These are phyloP conservation scores for Xenopus petersii DNA, from an alignment of 2,797 vertebrate species.

Conservation along the genomic window DNA sequence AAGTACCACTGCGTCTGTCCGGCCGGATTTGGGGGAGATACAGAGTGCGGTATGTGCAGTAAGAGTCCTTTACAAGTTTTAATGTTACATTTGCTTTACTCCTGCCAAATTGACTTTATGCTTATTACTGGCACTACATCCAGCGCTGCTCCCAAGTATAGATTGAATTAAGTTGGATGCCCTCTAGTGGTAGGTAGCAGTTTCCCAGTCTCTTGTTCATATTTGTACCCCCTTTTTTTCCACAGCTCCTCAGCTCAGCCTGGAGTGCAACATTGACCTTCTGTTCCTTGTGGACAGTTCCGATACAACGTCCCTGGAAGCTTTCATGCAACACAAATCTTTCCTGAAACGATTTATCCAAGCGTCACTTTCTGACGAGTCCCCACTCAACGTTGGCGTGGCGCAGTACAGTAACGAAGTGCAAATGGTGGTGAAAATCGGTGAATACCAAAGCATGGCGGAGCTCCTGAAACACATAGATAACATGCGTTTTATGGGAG, in stretches of 20 bases:
- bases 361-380: constrained; percentile 64
- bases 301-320: constrained; percentile 65
- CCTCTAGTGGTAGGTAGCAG: not conserved
- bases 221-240: not conserved
- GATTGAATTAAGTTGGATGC: too few relatives aligned
- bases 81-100: too few relatives aligned
- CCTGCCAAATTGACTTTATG: too few relatives aligned
- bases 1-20: constrained; percentile 80
- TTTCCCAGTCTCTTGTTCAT: not conserved
- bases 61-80: too few relatives aligned
- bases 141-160: too few relatives aligned
- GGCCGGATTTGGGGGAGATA: constrained; percentile 75
- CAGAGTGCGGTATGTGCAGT: constrained; percentile 77
- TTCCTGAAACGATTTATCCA: constrained; percentile 86
- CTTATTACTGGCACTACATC: too few relatives aligned
- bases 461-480: constrained; percentile 72
- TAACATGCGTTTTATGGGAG: constrained; percentile 69
- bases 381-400: constrained; percentile 72
- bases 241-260: constrained; percentile 76
- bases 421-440: constrained; percentile 67
- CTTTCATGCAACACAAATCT: constrained; percentile 82
- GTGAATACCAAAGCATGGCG: constrained; percentile 66
- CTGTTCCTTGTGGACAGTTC: constrained; percentile 90
- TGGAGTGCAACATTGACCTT: constrained; percentile 80
- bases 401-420: constrained; percentile 72